Conservation (phyloP, 2,113 vertebrate species). For the Willisornis vidua region DNA sequence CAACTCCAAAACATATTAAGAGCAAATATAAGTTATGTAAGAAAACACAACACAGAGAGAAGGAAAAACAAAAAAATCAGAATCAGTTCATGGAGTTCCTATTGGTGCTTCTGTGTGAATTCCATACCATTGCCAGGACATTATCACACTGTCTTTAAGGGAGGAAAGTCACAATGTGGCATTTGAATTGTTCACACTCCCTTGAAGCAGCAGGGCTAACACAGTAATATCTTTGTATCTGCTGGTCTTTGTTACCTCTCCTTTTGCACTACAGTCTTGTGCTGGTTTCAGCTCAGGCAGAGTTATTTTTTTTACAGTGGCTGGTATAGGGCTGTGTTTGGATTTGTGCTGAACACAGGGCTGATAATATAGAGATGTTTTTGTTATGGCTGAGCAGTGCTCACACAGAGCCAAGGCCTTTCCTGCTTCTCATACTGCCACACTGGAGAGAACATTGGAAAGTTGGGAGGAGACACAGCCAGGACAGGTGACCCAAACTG, state of each 20-base stretch:
- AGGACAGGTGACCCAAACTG: no score
- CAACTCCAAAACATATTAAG: neutral
- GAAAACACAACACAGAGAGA: neutral
- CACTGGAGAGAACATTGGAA: no score
- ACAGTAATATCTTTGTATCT: neutral
- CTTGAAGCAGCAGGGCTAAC: neutral
- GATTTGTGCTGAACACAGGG: no score
- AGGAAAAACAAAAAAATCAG: neutral
- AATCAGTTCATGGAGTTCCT: neutral
- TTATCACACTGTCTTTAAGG: neutral
- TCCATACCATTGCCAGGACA: neutral
- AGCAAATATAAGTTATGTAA: neutral
- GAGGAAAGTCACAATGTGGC: neutral
- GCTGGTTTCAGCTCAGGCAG: no score
- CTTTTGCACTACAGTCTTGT: neutral
- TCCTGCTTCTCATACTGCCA: no score
- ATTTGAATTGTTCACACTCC: neutral
- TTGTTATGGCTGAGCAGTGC: no score
- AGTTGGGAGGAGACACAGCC: no score
- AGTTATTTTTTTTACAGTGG: no score
- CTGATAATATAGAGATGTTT: no score
- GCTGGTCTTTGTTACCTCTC: neutral
- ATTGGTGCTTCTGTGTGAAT: neutral
- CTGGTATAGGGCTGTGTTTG: no score
- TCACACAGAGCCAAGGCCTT: no score